A percentile compares a stretch with the other conserved stretches of the same genome.
phyloP scores from a whole-genome alignment of 2,888 invertebrate genomes.

The Cheilosia grossa region DNA sequence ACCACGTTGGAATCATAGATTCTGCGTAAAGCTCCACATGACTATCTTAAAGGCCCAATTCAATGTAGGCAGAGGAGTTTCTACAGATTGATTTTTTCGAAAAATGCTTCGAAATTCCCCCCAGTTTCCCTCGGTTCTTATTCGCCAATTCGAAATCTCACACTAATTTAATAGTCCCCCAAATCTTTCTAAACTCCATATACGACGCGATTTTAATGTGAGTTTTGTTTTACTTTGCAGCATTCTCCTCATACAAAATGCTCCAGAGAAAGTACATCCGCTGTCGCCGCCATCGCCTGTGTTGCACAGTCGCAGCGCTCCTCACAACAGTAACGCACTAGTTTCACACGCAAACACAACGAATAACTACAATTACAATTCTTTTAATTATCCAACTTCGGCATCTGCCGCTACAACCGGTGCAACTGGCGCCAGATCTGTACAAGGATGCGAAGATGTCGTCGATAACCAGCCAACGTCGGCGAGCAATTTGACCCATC shows the following conservation, averaged over 20 bases:
- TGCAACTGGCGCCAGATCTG: constrained; percentile 18
- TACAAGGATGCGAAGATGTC: constrained; percentile 45
- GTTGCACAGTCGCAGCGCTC: constrained; percentile 76
- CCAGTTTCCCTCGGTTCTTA: too few relatives aligned
- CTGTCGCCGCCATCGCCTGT: constrained; percentile 87
- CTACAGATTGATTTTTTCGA: too few relatives aligned
- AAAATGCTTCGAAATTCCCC: too few relatives aligned
- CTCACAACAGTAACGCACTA: constrained; percentile 75
- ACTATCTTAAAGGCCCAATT: too few relatives aligned
- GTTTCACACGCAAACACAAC: constrained; percentile 72
- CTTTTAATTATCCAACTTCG: constrained; percentile 63
- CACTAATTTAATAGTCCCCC: not conserved
- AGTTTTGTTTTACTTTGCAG: constrained; percentile 83
- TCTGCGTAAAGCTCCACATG: too few relatives aligned
- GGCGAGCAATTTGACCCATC: constrained; percentile 58
- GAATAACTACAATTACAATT: constrained; percentile 72
- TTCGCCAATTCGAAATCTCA: too few relatives aligned
- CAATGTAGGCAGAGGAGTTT: too few relatives aligned
- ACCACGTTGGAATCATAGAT: too few relatives aligned
- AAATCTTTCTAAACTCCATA: too few relatives aligned
- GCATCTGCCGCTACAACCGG: constrained; percentile 48
- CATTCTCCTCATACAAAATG: constrained; percentile 96
- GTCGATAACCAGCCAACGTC: constrained; percentile 65
- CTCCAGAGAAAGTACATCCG: constrained; percentile 90
- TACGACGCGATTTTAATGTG: not conserved